phyloP scores from a whole-genome alignment of 2,113 vertebrate genomes.

The Sceloporus tristichus region DNA sequence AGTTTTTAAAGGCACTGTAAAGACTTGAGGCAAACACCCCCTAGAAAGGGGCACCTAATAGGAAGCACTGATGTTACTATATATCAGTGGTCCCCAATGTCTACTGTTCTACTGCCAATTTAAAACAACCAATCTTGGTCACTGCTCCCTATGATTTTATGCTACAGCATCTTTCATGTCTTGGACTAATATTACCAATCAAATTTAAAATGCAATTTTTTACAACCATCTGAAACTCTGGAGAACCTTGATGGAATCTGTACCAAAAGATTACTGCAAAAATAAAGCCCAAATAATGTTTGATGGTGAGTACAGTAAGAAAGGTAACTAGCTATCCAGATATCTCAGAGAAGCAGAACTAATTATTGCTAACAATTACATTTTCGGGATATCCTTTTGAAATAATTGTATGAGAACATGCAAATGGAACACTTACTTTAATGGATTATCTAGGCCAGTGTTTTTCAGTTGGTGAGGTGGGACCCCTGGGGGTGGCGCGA shows the following conservation, averaged over 20 bases:
- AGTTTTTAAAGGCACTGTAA: accelerated
- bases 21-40: not conserved
- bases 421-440: not conserved
- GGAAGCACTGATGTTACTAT: not conserved
- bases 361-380: not conserved
- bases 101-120: no score
- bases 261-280: not conserved
- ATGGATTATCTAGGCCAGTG: not conserved
- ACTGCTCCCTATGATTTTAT: not conserved
- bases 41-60: not conserved
- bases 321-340: not conserved
- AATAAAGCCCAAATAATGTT: not conserved
- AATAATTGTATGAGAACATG: not conserved
- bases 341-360: not conserved
- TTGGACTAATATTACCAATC: not conserved
- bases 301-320: not conserved
- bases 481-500: no score
- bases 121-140: no score
- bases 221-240: not conserved
- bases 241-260: not conserved
- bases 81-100: not conserved
- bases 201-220: not conserved
- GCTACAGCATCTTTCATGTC: not conserved
- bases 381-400: not conserved
- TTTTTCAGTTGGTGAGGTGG: no score